Evolutionary conservation across 2,113 vertebrate genomes (phyloP).

Genomic region (Candoia aspera): DNA sequence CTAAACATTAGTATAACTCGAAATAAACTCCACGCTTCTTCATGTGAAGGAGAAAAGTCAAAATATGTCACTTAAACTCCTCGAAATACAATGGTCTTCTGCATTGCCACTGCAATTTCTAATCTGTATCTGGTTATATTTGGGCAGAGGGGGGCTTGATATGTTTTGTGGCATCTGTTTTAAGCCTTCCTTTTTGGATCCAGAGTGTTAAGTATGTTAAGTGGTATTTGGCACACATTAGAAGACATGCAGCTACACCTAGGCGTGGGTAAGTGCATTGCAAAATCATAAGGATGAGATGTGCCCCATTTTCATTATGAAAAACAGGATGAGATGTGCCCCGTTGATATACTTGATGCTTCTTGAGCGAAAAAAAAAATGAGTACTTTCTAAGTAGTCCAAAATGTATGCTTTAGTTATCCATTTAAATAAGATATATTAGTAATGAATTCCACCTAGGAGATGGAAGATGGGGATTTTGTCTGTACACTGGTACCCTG

Average conservation of each 20-base stretch:
- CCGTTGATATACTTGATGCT: background rate
- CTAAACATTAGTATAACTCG: too few relatives aligned
- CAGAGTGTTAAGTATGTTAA: conserved; percentile 22
- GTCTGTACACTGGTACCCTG: background rate
- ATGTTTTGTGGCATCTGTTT: conserved; percentile 31
- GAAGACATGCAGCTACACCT: background rate
- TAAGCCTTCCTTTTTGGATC: conserved; percentile 34
- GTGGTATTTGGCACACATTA: background rate
- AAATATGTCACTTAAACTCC: too few relatives aligned
- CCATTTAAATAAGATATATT: conserved; percentile 19
- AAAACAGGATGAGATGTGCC: background rate
- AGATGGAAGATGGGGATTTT: background rate
- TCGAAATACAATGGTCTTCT: too few relatives aligned
- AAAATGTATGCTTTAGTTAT: conserved; percentile 34
- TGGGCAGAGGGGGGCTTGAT: background rate
- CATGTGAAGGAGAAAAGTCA: too few relatives aligned
- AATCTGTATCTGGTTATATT: background rate
- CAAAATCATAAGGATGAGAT: background rate
- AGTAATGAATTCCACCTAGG: background rate
- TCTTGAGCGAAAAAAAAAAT: background rate
- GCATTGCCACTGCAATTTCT: too few relatives aligned
- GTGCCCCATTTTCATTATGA: background rate
- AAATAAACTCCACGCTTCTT: too few relatives aligned
- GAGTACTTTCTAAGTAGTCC: conserved; percentile 14
- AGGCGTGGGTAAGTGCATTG: too few relatives aligned